Conservation (phyloP, 1,140 invertebrate species). For the Drosophila nasuta region DNA sequence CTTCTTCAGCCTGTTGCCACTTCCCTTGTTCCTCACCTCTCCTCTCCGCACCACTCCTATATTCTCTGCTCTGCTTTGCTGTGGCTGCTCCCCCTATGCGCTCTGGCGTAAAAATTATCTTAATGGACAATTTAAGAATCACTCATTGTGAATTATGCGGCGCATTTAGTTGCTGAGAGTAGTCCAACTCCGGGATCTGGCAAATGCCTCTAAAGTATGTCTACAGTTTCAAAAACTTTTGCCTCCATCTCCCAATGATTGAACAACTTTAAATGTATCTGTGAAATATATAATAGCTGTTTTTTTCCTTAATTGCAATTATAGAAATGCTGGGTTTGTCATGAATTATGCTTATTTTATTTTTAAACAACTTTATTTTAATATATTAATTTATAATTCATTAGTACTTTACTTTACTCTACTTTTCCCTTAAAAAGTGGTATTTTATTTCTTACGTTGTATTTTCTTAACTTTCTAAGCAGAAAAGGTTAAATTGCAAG, state of each 20-base stretch:
- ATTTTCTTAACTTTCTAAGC: no score
- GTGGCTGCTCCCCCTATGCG: constrained; percentile 42
- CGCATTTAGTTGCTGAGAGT: constrained; percentile 76
- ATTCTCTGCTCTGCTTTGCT: neutral
- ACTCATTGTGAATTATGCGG: constrained; percentile 83
- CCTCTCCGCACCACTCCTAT: no score
- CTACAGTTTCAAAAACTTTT: constrained; percentile 58
- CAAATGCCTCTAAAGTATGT: constrained; percentile 49
- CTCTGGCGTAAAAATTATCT: constrained; percentile 81
- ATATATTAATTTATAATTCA: no score
- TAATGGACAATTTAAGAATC: constrained; percentile 83
- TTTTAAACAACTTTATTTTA: no score
- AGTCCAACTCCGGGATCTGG: constrained; percentile 61
- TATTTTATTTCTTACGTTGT: no score
- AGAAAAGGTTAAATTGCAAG: no score
- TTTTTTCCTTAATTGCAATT: no score
- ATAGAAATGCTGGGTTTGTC: no score
- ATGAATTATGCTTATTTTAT: no score
- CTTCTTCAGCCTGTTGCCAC: neutral
- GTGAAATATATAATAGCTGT: neutral
- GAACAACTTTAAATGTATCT: neutral
- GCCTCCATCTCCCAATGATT: constrained; percentile 3
- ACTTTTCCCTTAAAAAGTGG: no score
- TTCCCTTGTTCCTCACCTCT: neutral
- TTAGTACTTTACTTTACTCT: no score